Evolutionary conservation across 2,113 vertebrate species (phyloP).

Genomic region (Oceanites oceanicus): DNA sequence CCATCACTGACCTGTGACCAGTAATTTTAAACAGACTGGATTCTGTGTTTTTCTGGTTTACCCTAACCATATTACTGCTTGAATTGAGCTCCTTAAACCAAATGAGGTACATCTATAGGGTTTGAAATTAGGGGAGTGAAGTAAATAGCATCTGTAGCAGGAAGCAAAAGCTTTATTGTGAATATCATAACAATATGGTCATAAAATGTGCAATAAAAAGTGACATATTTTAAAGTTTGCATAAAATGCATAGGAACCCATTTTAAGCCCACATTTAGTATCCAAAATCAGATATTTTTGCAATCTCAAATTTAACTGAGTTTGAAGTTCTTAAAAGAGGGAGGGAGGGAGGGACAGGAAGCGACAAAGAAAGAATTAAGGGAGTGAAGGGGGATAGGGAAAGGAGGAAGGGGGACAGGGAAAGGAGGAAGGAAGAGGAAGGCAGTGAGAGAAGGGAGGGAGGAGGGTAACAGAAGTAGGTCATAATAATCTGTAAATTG

Average conservation of each 20-base stretch:
- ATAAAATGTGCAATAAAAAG: background rate
- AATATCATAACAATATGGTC: background rate
- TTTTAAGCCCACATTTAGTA: background rate
- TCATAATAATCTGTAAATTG: background rate
- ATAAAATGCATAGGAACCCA: accelerated
- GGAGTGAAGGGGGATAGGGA: background rate
- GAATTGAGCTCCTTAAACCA: background rate
- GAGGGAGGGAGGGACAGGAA: background rate
- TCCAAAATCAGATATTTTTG: background rate
- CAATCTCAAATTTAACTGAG: background rate
- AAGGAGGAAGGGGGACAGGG: background rate
- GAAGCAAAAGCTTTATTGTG: background rate
- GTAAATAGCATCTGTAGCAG: background rate
- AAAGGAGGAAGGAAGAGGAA: background rate
- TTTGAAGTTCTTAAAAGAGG: background rate
- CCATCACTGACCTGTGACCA: background rate
- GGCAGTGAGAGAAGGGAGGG: background rate
- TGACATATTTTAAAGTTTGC: background rate
- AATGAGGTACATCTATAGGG: background rate
- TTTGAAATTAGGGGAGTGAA: background rate
- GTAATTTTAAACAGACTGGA: background rate
- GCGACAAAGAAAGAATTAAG: background rate
- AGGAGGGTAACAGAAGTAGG: background rate
- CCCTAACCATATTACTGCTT: background rate
- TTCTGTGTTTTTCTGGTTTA: background rate